Conservation (phyloP, 2,113 vertebrate genomes). For the Neoarius graeffei region DNA sequence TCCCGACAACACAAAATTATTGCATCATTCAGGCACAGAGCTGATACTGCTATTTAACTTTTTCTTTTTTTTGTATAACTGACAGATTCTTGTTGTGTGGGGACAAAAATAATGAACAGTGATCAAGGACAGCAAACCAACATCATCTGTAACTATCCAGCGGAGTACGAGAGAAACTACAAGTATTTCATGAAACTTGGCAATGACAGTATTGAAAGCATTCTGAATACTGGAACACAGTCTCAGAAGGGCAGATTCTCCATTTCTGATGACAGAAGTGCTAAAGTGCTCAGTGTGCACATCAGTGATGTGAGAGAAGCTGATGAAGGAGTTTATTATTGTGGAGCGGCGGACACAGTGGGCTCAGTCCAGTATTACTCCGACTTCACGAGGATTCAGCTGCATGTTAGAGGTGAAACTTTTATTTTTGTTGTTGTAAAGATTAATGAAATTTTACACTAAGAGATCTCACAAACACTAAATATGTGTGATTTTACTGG, state of each 20-base stretch:
- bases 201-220: not conserved
- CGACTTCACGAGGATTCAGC: not conserved
- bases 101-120: not conserved
- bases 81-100: slow-evolving; percentile 34
- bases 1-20: not conserved
- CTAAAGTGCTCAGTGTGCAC: not conserved
- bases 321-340: slow-evolving; percentile 23
- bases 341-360: not conserved
- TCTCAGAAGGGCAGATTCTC: not conserved
- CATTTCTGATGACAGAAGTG: not conserved
- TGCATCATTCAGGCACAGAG: not conserved
- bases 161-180: rapidly evolving
- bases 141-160: slow-evolving; percentile 19
- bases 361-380: not conserved
- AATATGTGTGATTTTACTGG: not conserved
- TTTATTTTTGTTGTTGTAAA: not conserved
- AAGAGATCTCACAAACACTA: not conserved
- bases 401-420: slow-evolving; percentile 10
- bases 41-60: not conserved
- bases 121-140: not conserved
- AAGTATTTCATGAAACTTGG: not conserved
- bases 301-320: slow-evolving; percentile 7
- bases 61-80: not conserved
- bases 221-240: not conserved
- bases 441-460: not conserved